A percentile compares a stretch with the other conserved stretches of the same genome.
phyloP scores from a whole-genome alignment of 2,797 vertebrate species.

The Gymnopithys bicolor region DNA sequence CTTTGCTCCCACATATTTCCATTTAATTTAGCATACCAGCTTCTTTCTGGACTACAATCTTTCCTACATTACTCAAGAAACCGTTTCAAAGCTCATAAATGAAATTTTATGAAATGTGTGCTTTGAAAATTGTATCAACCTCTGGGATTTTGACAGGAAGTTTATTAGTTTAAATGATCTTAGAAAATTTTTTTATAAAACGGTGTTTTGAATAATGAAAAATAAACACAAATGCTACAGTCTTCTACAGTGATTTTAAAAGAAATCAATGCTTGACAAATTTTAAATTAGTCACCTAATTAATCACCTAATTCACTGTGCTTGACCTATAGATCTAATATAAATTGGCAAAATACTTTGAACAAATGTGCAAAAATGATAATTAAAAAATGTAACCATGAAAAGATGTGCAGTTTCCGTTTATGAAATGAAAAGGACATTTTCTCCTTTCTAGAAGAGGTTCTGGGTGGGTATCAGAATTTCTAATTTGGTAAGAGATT shows the following conservation, averaged over 20 bases:
- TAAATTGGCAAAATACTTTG: background rate
- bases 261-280: background rate
- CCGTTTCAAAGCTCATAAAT: background rate
- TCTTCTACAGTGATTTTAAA: background rate
- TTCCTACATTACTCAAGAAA: background rate
- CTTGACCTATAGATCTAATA: background rate
- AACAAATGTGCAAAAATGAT: background rate
- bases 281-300: background rate
- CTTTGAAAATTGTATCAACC: background rate
- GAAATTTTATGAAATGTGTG: background rate
- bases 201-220: background rate
- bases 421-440: background rate
- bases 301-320: background rate
- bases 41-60: background rate
- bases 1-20: background rate
- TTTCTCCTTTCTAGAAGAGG: background rate
- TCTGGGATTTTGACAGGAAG: background rate
- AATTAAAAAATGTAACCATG: background rate
- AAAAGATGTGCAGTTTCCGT: background rate
- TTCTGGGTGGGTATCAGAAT: background rate
- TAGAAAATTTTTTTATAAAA: background rate
- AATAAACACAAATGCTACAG: background rate
- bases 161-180: background rate
- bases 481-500: background rate
- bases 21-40: background rate